phyloP scores from a whole-genome alignment of 2,888 invertebrate species.

The Callinectes sapidus region DNA sequence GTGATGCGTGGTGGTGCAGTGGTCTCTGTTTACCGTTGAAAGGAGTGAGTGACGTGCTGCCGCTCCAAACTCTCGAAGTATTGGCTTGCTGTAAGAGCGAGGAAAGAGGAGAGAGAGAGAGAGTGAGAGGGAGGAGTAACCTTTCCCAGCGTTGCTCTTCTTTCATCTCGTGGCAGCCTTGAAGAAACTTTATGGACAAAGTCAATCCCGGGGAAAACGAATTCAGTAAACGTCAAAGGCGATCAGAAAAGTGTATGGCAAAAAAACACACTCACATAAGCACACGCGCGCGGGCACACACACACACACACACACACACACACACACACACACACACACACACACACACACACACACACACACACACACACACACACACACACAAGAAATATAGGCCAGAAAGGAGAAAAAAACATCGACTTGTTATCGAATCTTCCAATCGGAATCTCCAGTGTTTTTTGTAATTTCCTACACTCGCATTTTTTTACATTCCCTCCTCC shows the following conservation, averaged over 20 bases:
- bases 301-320: constrained; percentile 21
- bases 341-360: constrained; percentile 21
- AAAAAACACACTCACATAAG: background rate
- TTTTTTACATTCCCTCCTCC: background rate
- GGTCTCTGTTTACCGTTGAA: no score
- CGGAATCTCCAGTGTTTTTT: background rate
- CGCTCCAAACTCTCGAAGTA: background rate
- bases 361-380: constrained; percentile 21
- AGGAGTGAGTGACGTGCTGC: no score
- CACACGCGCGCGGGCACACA: background rate
- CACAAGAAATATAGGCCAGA: background rate
- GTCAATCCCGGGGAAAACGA: background rate
- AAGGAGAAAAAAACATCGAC: background rate
- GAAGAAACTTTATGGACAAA: background rate
- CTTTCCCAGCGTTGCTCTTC: background rate
- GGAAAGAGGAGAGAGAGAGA: constrained; percentile 2
- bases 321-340: constrained; percentile 19
- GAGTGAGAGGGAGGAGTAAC: constrained; percentile 15
- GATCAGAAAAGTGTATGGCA: background rate
- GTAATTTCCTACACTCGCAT: constrained; percentile 12
- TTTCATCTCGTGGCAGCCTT: background rate
- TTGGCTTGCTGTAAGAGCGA: background rate
- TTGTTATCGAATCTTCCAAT: constrained; percentile 6
- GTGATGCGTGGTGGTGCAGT: no score
- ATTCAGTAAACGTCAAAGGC: background rate